Evolutionary conservation across 2,888 invertebrate genomes (phyloP), one percentile per base, ranked within the genome.

Genomic region (Lasioglossum morio): DNA sequence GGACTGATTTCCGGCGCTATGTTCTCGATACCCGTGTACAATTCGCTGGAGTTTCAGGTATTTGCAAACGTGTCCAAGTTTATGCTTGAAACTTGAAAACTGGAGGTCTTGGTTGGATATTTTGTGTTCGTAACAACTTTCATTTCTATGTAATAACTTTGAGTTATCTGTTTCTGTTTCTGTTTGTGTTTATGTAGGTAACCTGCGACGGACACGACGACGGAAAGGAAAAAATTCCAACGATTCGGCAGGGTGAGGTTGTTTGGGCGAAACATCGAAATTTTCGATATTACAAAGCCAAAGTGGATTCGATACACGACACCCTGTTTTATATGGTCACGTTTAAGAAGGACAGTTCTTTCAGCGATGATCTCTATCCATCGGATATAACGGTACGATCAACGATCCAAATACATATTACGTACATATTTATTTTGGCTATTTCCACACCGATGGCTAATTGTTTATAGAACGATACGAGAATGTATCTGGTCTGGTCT

Each of bases 211-310:
- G 90, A 5, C 95, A 95, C 60, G 90, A 92, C 16, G 93, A 92
- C 19, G 92, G 92, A 4, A 94, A 93, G 40, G 94, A 92, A 10
- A 94, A 93, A 84, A 91, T 92, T 48, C 93, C 94, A 16, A 91
- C 92, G 70, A 92, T 94, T 66, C 92, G 94, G 23, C 93, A 93
- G 60, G 94, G 94, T 1, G 96, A 96, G 80, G 92, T 91, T n/a
- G 97, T 97, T 5, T 96, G 96, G 95, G 97, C 97, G 0, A 96
- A 96, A 89, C 96, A 97, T 93, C 96, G 96, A 79, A 97, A 97
- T 88, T 95, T 95, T 4, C 95, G 97, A 70, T 97, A 96, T 92
- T 97, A 97, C 92, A 95, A 96, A 85, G 96, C 96, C 23, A 95
- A 94, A 84, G 95, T 97, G 14, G 91, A 94, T 2, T 95, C 95